Evolutionary conservation across 1,140 invertebrate species (phyloP).

Genomic region (Anastrepha ludens): DNA sequence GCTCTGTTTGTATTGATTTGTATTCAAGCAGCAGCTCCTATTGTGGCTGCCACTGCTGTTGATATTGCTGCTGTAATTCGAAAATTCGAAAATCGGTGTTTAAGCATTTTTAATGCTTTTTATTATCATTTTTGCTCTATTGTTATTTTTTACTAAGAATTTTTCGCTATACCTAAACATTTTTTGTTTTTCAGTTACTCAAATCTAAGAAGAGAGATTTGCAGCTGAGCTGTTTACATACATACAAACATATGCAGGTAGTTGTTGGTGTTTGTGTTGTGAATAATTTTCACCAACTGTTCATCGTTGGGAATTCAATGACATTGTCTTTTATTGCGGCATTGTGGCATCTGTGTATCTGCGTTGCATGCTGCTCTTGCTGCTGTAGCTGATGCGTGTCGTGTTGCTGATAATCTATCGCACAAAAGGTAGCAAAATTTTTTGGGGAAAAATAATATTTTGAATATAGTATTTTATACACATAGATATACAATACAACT

Average conservation of each 20-base stretch:
- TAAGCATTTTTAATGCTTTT: background rate
- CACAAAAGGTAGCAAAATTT: background rate
- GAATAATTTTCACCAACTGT: slow-evolving; percentile 40
- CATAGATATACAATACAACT: no score
- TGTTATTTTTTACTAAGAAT: slow-evolving; percentile 45
- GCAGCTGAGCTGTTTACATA: background rate
- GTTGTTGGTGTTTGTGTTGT: background rate
- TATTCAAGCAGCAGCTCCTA: background rate
- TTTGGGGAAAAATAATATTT: no score
- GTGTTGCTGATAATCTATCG: background rate
- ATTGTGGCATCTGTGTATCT: background rate
- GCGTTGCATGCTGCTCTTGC: slow-evolving; percentile 1
- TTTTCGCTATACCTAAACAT: background rate
- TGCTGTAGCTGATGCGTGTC: background rate
- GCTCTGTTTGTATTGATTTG: slow-evolving; percentile 12
- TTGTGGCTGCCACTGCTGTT: background rate
- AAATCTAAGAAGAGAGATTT: background rate
- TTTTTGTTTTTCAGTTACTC: slow-evolving; percentile 3
- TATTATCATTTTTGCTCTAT: background rate
- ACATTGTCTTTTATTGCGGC: background rate
- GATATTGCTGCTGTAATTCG: background rate
- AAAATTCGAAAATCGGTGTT: slow-evolving; percentile 31
- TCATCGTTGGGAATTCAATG: background rate
- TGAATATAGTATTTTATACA: no score
- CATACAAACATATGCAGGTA: background rate